Base-by-base conservation (phyloP, 92 coral and sea anemone genomes). In the Scolanthus callimorphus region DNA sequence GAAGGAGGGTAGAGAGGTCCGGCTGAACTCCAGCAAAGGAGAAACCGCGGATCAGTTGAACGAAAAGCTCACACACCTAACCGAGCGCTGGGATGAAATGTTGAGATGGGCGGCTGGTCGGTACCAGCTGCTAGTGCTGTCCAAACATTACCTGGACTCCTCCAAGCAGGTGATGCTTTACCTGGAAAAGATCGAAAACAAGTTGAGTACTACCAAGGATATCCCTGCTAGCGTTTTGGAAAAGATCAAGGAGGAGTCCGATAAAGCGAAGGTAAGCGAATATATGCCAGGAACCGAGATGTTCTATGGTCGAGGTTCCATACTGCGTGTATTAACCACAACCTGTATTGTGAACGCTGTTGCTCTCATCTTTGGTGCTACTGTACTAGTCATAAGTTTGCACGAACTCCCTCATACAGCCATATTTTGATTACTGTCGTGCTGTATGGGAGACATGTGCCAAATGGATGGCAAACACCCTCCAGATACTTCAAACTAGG, bases 41-140 rank as follows among this genome's bases (percentile, higher is more conserved):
- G 82, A 63, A 31, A 82, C 85, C n/a, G 90, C 81, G 9, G 96
- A 89, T 22, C 29, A 38, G 41, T 68, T 94, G 63, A 77, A 82
- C 65, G 87, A 76, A 60, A 78, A 81, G 22, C 79, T 91, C 67
- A 87, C 97, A 31, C 67, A 81, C 47, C 55, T 94, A 23, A 94
- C 96, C 19, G 85, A 80, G 52, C 78, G 95, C 44, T 94, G 99
- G 99, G 99, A 94, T 59, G 99, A 94, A 74, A 84, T 81, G 86
- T 71, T 86, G 22, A 91, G 99, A 11, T 94, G 99, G 99, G 99
- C 99, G 12, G 96, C 99, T 17, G 99, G 99, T 15, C 76, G 99
- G 37, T 94, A 94, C 59, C 96, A 94, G 52, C 67, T 94, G 62
- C 64, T 90, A 50, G 96, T 88, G 39, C 81, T 94, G 52, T 84